Percentiles rank a stretch among this genome's conserved stretches.
Conservation (phyloP, 2,113 vertebrate genomes). For the Pteronura brasiliensis region DNA sequence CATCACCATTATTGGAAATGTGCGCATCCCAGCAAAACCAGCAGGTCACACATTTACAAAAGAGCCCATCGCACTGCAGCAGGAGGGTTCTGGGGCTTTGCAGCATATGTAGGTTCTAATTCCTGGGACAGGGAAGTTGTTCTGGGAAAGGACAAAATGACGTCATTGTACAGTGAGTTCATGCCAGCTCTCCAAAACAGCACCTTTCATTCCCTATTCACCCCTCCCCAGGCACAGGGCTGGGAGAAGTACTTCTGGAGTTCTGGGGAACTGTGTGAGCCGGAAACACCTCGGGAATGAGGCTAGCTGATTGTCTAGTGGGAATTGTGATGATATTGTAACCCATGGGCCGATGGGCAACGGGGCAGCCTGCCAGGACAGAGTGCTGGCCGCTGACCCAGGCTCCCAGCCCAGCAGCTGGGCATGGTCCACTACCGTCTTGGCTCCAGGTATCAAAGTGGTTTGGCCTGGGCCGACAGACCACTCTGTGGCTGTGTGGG, state of each 20-base stretch:
- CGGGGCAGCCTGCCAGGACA: not conserved
- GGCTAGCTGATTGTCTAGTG: not conserved
- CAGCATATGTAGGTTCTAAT: not conserved
- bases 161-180: not conserved
- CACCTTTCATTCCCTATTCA: not conserved
- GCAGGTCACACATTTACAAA: slow-evolving; percentile 57
- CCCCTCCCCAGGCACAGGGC: not conserved
- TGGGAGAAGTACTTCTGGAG: not conserved
- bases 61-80: not conserved
- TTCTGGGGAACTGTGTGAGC: not conserved
- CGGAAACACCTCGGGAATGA: not conserved
- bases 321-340: slow-evolving; percentile 18
- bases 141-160: not conserved
- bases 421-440: not conserved
- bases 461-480: not conserved
- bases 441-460: not conserved
- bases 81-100: slow-evolving; percentile 48
- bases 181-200: not conserved
- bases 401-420: not conserved
- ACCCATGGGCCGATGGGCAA: not conserved
- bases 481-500: not conserved
- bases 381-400: not conserved
- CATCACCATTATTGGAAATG: slow-evolving; percentile 57
- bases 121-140: slow-evolving; percentile 25
- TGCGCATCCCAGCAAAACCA: slow-evolving; percentile 66